Evolutionary conservation across 2,888 invertebrate genomes (phyloP).

Genomic region (Deilephila elpenor): DNA sequence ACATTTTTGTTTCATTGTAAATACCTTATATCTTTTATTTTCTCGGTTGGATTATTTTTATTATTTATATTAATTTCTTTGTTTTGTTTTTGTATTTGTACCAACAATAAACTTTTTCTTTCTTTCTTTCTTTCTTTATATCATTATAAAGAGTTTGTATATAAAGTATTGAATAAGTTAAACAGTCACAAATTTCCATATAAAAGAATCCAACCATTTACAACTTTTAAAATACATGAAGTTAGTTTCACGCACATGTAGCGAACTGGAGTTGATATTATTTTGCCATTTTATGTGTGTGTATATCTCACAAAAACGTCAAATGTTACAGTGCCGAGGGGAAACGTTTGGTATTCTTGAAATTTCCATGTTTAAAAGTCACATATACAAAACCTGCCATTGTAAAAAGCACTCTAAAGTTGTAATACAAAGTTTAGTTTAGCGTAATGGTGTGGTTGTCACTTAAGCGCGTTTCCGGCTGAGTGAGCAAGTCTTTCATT

Average conservation of each 20-base stretch:
- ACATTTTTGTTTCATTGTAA: no score
- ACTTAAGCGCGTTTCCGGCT: slow-evolving; percentile 65
- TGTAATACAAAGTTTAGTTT: slow-evolving; percentile 35
- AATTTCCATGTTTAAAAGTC: slow-evolving; percentile 37
- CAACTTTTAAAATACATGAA: no score
- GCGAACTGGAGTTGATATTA: slow-evolving; percentile 62
- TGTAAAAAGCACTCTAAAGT: slow-evolving; percentile 36
- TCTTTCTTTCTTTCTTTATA: no score
- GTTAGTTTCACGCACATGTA: slow-evolving; percentile 38
- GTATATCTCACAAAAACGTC: slow-evolving; percentile 81
- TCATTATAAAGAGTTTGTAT: no score
- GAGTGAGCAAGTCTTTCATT: slow-evolving; percentile 79
- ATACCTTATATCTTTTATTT: no score
- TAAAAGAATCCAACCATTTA: no score
- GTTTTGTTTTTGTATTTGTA: no score
- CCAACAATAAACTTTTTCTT: no score
- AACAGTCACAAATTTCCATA: no score
- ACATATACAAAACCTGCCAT: slow-evolving; percentile 35
- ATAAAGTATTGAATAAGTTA: no score
- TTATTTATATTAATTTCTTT: no score
- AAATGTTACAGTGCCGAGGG: slow-evolving; percentile 83
- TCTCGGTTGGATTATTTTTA: no score
- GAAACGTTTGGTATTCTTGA: slow-evolving; percentile 82
- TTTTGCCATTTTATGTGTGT: slow-evolving; percentile 74
- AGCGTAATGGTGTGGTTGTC: slow-evolving; percentile 16